These are phyloP conservation scores for Epinotia ramella DNA, from an alignment of 2,888 invertebrate genomes.

Conservation along the genomic window DNA sequence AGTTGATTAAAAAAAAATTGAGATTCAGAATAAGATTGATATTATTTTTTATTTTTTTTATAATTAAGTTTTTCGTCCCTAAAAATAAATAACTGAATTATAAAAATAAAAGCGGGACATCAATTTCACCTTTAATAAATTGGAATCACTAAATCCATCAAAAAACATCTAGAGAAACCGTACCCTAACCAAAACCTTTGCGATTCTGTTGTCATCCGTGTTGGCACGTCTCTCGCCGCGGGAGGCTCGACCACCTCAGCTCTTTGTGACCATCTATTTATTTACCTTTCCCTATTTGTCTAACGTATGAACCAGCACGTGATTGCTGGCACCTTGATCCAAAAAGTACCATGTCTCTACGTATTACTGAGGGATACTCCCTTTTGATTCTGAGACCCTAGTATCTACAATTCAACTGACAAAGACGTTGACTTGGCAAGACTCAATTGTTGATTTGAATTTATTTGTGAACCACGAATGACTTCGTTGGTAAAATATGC, in stretches of 20 bases:
- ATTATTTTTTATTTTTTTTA: too few species aligned
- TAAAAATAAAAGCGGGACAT: too few species aligned
- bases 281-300: constrained; percentile 58
- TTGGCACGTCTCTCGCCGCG: constrained; percentile 75
- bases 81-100: too few species aligned
- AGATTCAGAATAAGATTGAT: too few species aligned
- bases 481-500: constrained; percentile 41
- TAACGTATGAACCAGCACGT: constrained; percentile 52
- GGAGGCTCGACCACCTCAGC: constrained; percentile 70
- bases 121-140: too few species aligned
- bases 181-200: constrained; percentile 68
- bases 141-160: neutral
- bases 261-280: constrained; percentile 53
- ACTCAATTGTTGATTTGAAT: constrained; percentile 44
- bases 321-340: constrained; percentile 38
- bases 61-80: too few species aligned
- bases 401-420: constrained; percentile 47
- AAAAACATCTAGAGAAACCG: constrained; percentile 49
- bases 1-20: too few species aligned
- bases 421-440: constrained; percentile 45
- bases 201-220: constrained; percentile 65
- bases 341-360: neutral
- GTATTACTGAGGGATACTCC: neutral
- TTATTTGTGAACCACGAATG: constrained; percentile 41
- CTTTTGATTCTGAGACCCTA: neutral